phyloP scores from a whole-genome alignment of 1,140 invertebrate genomes.

The Drosophila simulans region DNA sequence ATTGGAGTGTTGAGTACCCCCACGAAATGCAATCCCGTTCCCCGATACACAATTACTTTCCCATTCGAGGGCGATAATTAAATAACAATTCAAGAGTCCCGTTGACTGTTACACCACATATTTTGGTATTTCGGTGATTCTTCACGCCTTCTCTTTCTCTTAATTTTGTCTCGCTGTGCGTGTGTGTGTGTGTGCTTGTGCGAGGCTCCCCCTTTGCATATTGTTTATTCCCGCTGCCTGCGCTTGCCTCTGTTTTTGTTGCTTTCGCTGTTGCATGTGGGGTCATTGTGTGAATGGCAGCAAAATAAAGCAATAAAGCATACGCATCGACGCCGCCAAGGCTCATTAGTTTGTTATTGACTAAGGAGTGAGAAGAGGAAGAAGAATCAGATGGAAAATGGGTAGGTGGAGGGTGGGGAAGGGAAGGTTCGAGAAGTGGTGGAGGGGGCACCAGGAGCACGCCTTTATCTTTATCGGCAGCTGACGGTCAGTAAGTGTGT shows the following conservation, averaged over 20 bases:
- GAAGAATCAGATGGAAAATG: background rate
- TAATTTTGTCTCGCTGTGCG: background rate
- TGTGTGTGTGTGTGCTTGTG: conserved; percentile 7
- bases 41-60: conserved; percentile 34
- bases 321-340: conserved; percentile 68
- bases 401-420: background rate
- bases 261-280: conserved; percentile 59
- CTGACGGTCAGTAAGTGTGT: conserved; percentile 62
- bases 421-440: background rate
- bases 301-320: conserved; percentile 76
- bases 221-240: conserved; percentile 37
- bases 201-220: conserved; percentile 8
- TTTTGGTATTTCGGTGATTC: conserved; percentile 52
- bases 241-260: conserved; percentile 29
- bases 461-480: conserved; percentile 80
- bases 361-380: conserved; percentile 51
- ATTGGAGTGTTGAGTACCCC: conserved; percentile 31
- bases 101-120: conserved; percentile 53
- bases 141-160: conserved; percentile 36
- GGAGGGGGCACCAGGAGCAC: conserved; percentile 19
- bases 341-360: conserved; percentile 82
- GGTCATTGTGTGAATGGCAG: conserved; percentile 79
- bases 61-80: conserved; percentile 51
- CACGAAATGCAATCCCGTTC: conserved; percentile 3
- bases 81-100: conserved; percentile 54